Conservation (phyloP, 2,888 invertebrate species). For the Rhagophthalmus giganteus region DNA sequence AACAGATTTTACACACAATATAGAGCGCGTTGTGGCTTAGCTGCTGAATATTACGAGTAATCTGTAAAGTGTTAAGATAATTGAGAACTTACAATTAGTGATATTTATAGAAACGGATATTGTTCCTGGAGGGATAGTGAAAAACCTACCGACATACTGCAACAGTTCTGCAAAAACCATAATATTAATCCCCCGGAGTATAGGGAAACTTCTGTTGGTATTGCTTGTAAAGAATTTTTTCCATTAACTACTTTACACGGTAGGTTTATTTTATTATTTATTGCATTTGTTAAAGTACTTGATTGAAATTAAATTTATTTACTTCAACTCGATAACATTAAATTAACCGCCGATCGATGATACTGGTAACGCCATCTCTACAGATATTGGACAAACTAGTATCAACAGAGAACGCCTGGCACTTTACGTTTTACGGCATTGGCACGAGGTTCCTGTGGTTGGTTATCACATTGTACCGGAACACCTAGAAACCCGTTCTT, state of each 20-base stretch:
- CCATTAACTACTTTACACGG: too few relatives aligned
- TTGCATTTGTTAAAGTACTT: too few relatives aligned
- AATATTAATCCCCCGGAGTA: conserved; percentile 63
- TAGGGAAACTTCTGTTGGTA: conserved; percentile 56
- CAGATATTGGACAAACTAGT: too few relatives aligned
- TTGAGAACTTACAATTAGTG: not conserved
- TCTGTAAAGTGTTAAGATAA: conserved; percentile 22
- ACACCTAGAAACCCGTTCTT: conserved; percentile 85
- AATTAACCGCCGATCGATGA: too few relatives aligned
- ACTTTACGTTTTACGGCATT: conserved; percentile 70
- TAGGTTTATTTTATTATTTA: too few relatives aligned
- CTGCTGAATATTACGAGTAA: conserved; percentile 70
- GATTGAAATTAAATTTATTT: too few relatives aligned
- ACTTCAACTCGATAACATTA: too few relatives aligned
- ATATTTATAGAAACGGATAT: conserved; percentile 61
- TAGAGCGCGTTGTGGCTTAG: conserved; percentile 76
- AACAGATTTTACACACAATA: conserved; percentile 81
- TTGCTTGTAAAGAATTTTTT: conserved; percentile 57
- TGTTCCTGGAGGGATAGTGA: conserved; percentile 77
- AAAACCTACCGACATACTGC: conserved; percentile 73
- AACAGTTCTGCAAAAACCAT: conserved; percentile 68
- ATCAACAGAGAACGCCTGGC: conserved; percentile 71
- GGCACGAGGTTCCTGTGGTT: conserved; percentile 76
- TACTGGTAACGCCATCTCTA: too few relatives aligned
- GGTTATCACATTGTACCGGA: conserved; percentile 84